Evolutionary conservation across 2,888 invertebrate species (phyloP), one percentile per base, ranked within the genome.

Genomic region (Drosophila putrida): DNA sequence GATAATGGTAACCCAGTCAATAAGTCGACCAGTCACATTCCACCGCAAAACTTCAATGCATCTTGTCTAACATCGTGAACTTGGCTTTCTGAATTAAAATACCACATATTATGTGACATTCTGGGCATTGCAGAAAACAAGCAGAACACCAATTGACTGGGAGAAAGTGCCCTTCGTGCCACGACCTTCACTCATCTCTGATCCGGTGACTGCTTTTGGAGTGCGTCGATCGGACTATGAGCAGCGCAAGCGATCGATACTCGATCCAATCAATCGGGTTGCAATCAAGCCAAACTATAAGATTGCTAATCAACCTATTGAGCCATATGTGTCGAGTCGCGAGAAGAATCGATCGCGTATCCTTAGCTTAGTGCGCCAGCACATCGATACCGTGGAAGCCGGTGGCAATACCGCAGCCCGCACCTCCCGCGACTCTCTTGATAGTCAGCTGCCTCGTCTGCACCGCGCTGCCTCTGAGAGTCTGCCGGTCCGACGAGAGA

Each of bases 121-220:
- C 72, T 90, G 91, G 91, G 87, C 86, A 86, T 91, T 91, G 73
- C 92, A 91, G 91, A 91, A 77, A 78, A 80, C 85, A 92, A 90
- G 82, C 70, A 88, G 82, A 92, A 93, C 94, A 93, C 93, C 94
- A 93, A 95, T 96, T 91, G 96, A 97, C 90, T 97, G 97, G 97
- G 96, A 97, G 93, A 96, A 96, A 94, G 96, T 96, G 93, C 97
- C 97, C 90, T 96, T 94, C 93, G 97, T 97, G 90, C 96, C 97
- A 84, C 94, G 97, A 83, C 97, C 97, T 89, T 96, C 96, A 90
- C 94, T 96, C 93, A 95, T 97, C 85, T 95, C 96, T 81, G 96
- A 96, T 91, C 97, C 97, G 78, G 95, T 96, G 92, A 97, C 97
- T 80, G 97, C 96, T 78, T 97, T 95, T 94, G 97, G 97, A 54